Evolutionary conservation across 2,797 vertebrate genomes (phyloP), one percentile per base, ranked within the genome.

Genomic region (Melanotaenia pygmaea): DNA sequence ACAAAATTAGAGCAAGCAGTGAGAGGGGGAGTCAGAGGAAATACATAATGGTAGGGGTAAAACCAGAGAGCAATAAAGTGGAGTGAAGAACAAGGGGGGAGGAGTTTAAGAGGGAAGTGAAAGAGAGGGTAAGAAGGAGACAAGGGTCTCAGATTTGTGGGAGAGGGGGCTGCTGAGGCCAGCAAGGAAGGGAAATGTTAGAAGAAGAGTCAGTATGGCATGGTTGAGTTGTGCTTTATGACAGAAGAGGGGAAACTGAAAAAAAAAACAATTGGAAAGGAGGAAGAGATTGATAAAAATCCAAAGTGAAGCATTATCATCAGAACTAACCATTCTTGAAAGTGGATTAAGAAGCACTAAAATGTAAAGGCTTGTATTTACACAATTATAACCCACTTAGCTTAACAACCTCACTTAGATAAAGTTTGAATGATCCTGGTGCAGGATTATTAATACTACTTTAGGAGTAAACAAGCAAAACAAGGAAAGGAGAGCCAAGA

Each of bases 51-150:
- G 83, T 64, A 74, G 80, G 80, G 84, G 81, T 73, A 75, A 85
- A 84, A 81, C 83, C 62, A 80, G 82, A 85, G 87, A 80, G 82
- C 62, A 74, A 61, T 86, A 79, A 72, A 88, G 88, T 85, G 85
- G 79, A 68, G 64, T 83, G 77, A 83, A 86, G 81, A 77, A 50
- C 47, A 50, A 87, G 13, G 47, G 81, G 76, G 64, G 59, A 80
- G 75, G 76, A 70, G 70, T 64, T 81, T 86, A 75, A 79, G 85
- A 84, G 80, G 69, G 57, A 72, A 76, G 56, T 57, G 61, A 79
- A 79, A 85, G 76, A 79, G 69, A 80, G 76, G 78, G 82, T 88
- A 83, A 88, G 83, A 88, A 86, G 84, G 70, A 80, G 79, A 83
- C 53, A n/a, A 67, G 76, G 71, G 73, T 72, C 58, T 79, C 68